Evolutionary conservation across 2,797 vertebrate species (phyloP), one percentile per base, ranked within the genome.

Genomic region (Psittacula echo): DNA sequence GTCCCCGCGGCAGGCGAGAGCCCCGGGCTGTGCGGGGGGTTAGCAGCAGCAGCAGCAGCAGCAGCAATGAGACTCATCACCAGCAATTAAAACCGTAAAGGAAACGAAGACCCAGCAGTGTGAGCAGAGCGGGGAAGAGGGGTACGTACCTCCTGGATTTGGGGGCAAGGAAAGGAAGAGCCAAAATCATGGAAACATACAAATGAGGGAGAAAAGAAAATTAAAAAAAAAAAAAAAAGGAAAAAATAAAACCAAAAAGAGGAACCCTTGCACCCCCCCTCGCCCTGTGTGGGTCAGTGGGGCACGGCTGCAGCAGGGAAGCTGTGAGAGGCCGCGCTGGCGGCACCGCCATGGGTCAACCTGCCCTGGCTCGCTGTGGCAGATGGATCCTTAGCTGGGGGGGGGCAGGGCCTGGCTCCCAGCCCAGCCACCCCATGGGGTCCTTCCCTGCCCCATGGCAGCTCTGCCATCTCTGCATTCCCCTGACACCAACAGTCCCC

Each of bases 121-220:
- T 95, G 98, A 98, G 98, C 98, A 98, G 97, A 98, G 98, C 98
- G 94, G 97, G 98, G 98, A 98, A 97, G 97, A 97, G 98, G 98
- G 98, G 98, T 99, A 99, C 99, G 98, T 99, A 99, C 99, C 99
- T 99, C 99, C 99, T 99, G 99, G 98, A 98, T 98, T 97, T 95
- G 93, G 97, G 97, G 96, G 93, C 96, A 98, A 97, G 98, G 99
- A 99, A 99, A 98, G 99, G 98, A 98, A 99, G 98, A 99, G 99
- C 99, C 99, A 98, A 99, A 99, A 99, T 99, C 99, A 99, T 98
- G 99, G 99, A 98, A 98, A 99, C 98, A 98, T 98, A 99, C 98
- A 98, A 99, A 98, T 94, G 98, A 99, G 98, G 98, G 98, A 99
- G 98, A 97, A 98, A 99, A 98, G 90, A 98, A 98, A 99, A 99